A percentile compares a stretch with the other conserved stretches of the same genome.
Evolutionary conservation across 2,113 vertebrate species (phyloP).

Genomic region (Synchiropus splendidus): DNA sequence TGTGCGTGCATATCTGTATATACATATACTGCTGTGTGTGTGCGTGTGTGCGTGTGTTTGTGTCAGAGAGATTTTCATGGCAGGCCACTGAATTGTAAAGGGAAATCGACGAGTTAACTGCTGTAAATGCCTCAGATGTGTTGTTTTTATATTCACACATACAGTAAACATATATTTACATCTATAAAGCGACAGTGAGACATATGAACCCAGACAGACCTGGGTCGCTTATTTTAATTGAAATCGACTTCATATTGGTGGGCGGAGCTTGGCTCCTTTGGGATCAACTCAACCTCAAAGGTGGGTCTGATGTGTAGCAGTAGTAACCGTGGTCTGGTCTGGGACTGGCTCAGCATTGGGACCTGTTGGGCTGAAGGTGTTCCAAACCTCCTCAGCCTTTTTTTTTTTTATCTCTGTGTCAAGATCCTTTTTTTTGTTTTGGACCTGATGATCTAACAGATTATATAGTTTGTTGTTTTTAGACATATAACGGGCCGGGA

Average conservation of each 20-base stretch:
- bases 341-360: slow-evolving; percentile 36
- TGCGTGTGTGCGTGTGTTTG: slow-evolving; percentile 42
- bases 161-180: slow-evolving; percentile 68
- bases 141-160: slow-evolving; percentile 68
- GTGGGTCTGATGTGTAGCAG: slow-evolving; percentile 43
- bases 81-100: slow-evolving; percentile 87
- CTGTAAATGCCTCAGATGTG: slow-evolving; percentile 92
- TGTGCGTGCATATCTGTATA: slow-evolving; percentile 7
- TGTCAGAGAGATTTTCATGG: slow-evolving; percentile 54
- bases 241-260: slow-evolving; percentile 14
- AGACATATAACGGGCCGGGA: slow-evolving; percentile 24
- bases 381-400: slow-evolving; percentile 12
- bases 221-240: slow-evolving; percentile 20
- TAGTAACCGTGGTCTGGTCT: slow-evolving; percentile 32
- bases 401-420: slow-evolving; percentile 18
- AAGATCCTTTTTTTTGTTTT: slow-evolving; percentile 31
- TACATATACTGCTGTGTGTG: slow-evolving; percentile 40
- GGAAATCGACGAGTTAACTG: slow-evolving; percentile 83
- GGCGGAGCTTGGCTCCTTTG: background rate
- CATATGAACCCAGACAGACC: slow-evolving; percentile 50
- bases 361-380: slow-evolving; percentile 36
- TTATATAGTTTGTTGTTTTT: slow-evolving; percentile 6
- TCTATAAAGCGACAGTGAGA: slow-evolving; percentile 63
- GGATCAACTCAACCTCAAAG: slow-evolving; percentile 4
- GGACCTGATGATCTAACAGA: slow-evolving; percentile 40